Evolutionary conservation across 1,140 invertebrate genomes (phyloP).

Genomic region (Penaeus indicus): DNA sequence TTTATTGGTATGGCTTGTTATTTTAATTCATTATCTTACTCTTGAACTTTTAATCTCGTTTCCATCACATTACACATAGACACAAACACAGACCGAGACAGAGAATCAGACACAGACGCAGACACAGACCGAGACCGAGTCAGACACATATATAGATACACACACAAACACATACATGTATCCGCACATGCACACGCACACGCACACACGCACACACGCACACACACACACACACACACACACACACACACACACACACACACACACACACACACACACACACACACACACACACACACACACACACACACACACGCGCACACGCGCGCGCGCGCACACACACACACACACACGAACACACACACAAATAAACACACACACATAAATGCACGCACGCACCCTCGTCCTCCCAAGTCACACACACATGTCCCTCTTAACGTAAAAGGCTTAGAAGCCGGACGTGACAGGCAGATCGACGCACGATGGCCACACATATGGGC

Average conservation of each 20-base stretch:
- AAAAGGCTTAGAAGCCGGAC: too few relatives aligned
- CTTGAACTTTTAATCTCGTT: too few relatives aligned
- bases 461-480: too few relatives aligned
- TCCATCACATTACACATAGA: neutral
- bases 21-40: too few relatives aligned
- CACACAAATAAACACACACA: neutral
- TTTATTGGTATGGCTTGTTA: too few relatives aligned
- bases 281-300: conserved; percentile 5
- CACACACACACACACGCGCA: neutral
- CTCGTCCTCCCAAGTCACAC: neutral
- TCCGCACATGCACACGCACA: neutral
- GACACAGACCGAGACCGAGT: neutral
- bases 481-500: too few relatives aligned
- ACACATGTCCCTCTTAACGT: neutral
- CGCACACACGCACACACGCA: neutral
- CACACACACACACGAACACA: neutral
- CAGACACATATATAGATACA: neutral
- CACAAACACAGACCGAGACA: neutral
- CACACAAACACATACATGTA: neutral
- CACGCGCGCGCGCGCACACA: neutral
- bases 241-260: conserved; percentile 1
- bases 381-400: neutral
- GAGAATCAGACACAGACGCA: too few relatives aligned
- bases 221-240: neutral
- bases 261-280: neutral